phyloP scores from a whole-genome alignment of 2,113 vertebrate species.

The Alaudala cheleensis region DNA sequence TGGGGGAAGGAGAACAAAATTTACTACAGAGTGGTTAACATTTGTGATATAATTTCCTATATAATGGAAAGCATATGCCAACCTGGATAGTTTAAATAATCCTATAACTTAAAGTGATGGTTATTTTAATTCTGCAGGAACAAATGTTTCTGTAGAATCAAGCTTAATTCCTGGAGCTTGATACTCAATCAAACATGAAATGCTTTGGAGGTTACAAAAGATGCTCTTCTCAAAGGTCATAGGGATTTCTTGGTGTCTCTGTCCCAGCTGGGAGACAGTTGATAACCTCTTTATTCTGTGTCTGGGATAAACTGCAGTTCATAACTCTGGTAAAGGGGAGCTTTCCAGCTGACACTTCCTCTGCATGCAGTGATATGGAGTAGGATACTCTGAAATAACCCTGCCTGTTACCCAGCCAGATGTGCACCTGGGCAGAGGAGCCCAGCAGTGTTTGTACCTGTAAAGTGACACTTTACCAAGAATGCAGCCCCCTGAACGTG shows the following conservation, averaged over 20 bases:
- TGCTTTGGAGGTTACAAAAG: neutral
- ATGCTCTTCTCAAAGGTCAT: neutral
- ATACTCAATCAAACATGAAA: neutral
- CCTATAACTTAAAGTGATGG: neutral
- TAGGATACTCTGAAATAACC: neutral
- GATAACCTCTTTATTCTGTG: neutral
- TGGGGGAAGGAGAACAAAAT: neutral
- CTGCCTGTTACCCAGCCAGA: neutral
- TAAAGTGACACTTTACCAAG: neutral
- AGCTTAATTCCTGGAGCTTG: neutral
- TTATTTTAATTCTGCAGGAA: neutral
- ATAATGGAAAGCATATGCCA: neutral
- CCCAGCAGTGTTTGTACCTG: neutral
- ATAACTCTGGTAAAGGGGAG: neutral
- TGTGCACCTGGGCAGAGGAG: neutral
- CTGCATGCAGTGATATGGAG: neutral
- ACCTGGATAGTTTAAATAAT: neutral
- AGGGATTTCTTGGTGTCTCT: neutral
- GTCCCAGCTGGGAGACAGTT: neutral
- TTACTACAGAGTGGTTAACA: neutral
- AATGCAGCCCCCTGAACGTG: rapidly evolving
- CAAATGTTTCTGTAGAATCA: neutral
- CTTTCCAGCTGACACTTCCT: neutral
- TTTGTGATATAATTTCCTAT: neutral
- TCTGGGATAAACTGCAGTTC: neutral